Evolutionary conservation across 2,888 invertebrate species (phyloP).

Genomic region (Agelastica alni): DNA sequence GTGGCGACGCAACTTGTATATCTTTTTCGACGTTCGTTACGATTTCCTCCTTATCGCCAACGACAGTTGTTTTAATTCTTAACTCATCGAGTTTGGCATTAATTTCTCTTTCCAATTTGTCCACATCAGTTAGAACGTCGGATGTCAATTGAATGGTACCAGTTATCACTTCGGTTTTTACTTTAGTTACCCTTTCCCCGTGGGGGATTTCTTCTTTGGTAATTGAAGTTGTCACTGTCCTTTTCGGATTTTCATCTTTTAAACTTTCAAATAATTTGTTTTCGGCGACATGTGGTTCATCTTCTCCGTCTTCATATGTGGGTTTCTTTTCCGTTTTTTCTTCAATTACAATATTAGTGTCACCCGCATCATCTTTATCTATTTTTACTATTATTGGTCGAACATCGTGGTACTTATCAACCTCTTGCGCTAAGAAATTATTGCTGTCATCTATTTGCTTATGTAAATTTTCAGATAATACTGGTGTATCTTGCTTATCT

Average conservation of each 20-base stretch:
- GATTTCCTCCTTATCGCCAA: background rate
- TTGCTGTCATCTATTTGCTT: conserved; percentile 33
- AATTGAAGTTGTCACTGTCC: conserved; percentile 27
- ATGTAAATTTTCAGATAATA: conserved; percentile 30
- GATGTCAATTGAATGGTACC: conserved; percentile 26
- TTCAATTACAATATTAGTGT: background rate
- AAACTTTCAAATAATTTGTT: conserved; percentile 7
- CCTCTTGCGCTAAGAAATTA: conserved; percentile 32
- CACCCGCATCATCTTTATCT: too few species aligned
- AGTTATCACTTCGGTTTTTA: conserved; percentile 35
- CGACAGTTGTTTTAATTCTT: background rate
- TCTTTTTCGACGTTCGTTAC: too few species aligned
- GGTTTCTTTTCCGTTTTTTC: conserved; percentile 20
- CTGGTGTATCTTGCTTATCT: background rate
- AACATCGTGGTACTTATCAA: conserved; percentile 26
- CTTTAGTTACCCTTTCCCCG: conserved; percentile 33
- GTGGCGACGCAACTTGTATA: too few species aligned
- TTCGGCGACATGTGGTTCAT: background rate
- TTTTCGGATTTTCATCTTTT: conserved; percentile 23
- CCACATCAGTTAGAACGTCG: conserved; percentile 22
- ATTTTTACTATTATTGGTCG: conserved; percentile 16
- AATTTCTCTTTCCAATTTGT: conserved; percentile 32
- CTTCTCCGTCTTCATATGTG: conserved; percentile 15
- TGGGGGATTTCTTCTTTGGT: conserved; percentile 29
- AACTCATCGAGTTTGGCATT: conserved; percentile 22